Evolutionary conservation across 2,113 vertebrate genomes (phyloP), one percentile per base, ranked within the genome.

Genomic region (Perognathus longimembris): DNA sequence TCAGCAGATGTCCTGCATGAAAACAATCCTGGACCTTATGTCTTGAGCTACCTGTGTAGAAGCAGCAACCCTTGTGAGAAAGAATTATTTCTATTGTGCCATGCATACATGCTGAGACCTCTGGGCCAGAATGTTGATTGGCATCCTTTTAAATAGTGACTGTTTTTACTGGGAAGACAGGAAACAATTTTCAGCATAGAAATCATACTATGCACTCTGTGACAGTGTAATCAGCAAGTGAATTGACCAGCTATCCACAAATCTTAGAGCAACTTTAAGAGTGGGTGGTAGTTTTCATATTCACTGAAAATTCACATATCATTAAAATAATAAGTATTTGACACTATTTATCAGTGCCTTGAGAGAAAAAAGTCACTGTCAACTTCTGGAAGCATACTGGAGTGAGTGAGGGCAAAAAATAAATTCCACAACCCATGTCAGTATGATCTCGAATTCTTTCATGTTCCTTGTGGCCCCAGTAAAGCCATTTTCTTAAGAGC

Each of bases 101-200:
- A 22, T 8, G 94, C 85, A 94, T 96, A 97, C 95, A 76, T 30
- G 90, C 96, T 92, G 96, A 97, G 97, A 82, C 93, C 96, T 96
- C 97, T 97, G 97, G 93, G 96, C 96, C 97, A 97, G 95, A 89
- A 92, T 69, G 95, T 97, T 91, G 93, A 74, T 97, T 91, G 93
- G 74, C 92, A 89, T 96, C 93, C 93, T 97, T 98, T 95, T 97
- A 97, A 98, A 98, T 98, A 97, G 97, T 93, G 92, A 88, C 64
- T 95, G 95, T 96, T 97, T 97, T 98, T 98, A 77, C 96, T 97
- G 97, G 95, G 95, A 73, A 96, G 97, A 96, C 88, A 87, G 94
- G 92, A 90, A 97, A 95, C 92, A 91, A 97, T 91, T 75, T 85
- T 94, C 98, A 97, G 97, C 94, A 94, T 89, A 97, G 95, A 96